Evolutionary conservation across 35 echinoderm and acorn worm genomes (phyloP).

Genomic region (Hemicentrotus pulcherrimus): DNA sequence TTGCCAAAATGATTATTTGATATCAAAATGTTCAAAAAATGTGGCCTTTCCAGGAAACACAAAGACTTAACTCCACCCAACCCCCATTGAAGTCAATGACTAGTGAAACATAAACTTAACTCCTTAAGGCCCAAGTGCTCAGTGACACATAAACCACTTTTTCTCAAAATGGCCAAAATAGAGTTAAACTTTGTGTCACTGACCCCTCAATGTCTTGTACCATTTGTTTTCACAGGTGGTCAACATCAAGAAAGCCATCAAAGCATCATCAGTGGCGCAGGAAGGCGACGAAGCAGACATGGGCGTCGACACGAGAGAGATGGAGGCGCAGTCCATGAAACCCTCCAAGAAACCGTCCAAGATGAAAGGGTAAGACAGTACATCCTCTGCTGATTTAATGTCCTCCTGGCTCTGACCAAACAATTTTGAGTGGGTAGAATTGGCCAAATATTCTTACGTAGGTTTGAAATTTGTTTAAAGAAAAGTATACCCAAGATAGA

Average conservation of each 20-base stretch:
- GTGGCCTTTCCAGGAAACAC: too few relatives aligned
- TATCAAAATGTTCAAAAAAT: too few relatives aligned
- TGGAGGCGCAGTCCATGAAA: conserved; percentile 78
- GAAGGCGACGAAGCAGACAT: conserved; percentile 86
- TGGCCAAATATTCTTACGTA: neutral
- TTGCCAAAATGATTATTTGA: too few relatives aligned
- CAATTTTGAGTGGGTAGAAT: neutral
- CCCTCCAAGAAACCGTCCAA: conserved; percentile 88
- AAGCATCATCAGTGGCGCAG: conserved; percentile 86
- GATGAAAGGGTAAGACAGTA: conserved; percentile 79
- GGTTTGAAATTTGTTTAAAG: neutral
- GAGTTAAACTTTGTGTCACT: too few relatives aligned
- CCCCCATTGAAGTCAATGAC: too few relatives aligned
- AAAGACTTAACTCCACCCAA: too few relatives aligned
- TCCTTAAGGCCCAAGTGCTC: too few relatives aligned
- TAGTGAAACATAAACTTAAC: too few relatives aligned
- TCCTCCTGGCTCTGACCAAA: too few relatives aligned
- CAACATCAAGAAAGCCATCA: conserved; percentile 95
- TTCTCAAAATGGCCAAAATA: too few relatives aligned
- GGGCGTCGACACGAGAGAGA: conserved; percentile 80
- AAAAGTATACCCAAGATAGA: too few relatives aligned
- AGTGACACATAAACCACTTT: too few relatives aligned
- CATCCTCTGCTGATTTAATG: neutral
- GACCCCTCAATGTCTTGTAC: neutral
- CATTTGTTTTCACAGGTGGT: conserved; percentile 63